Base-by-base conservation (phyloP, 2,888 invertebrate species). In the Dynastes hyllus region DNA sequence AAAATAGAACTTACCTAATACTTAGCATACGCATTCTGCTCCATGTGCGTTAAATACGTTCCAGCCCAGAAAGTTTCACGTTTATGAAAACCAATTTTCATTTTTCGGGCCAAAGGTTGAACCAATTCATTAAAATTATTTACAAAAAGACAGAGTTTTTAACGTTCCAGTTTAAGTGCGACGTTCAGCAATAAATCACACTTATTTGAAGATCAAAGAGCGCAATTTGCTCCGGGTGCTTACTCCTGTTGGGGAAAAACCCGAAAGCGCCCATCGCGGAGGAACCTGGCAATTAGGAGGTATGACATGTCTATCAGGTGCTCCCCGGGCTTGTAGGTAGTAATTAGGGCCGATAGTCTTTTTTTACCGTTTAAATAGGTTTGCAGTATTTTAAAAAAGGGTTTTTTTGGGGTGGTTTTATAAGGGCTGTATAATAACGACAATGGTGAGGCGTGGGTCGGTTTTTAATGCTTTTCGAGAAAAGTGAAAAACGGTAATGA, bases 141-240 rank as follows among this genome's bases (percentile, higher is more conserved):
- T 58, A 37, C 71, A 32, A 69, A 29, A 73, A 61, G 22, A 75
- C 45, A 61, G 45, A 22, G 73, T 75, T 61, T 75, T 61, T 75
- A 61, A 61, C 45, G 45, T 45, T 58, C 61, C 45, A 75, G 27
- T 61, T 75, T 45, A 75, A 61, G 11, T 45, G 27, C 40, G 61
- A 45, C 73, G 27, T 61, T 27, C 73, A 45, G 11, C 61, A 27
- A 61, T 75, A 75, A 75, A 75, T 75, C 73, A 75, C 40, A 75
- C 73, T 75, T 61, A 75, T 75, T 75, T 61, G 73, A 61, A 75
- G 73, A 75, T 75, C 73, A 75, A 75, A 75, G 73, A 61, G 29
- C 61, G 45, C 27, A 75, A 75, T 75, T 75, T 75, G 73, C 73
- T 75, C 11, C 73, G 61, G 61, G n/a, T 75, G 61, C 73, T 75